Conservation (phyloP, 2,797 vertebrate species). For the Ctenochaetus hawaiiensis region DNA sequence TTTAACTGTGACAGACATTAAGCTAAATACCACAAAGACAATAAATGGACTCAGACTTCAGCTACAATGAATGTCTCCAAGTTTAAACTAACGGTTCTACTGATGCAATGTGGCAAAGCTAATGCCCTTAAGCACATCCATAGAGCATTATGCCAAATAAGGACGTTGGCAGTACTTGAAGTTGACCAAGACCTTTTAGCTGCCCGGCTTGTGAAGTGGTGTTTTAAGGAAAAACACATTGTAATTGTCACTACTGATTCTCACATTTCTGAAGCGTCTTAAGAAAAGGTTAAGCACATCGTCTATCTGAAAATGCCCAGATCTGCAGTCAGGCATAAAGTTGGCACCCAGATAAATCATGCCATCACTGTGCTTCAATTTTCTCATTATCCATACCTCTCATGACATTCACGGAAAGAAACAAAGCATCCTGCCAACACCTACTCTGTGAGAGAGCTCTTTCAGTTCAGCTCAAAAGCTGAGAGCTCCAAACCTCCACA, state of each 20-base stretch:
- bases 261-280: constrained; percentile 65
- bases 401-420: constrained; percentile 82
- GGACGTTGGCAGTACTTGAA: constrained; percentile 66
- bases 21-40: constrained; percentile 73
- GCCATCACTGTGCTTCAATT: constrained; percentile 75
- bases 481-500: constrained; percentile 85
- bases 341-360: constrained; percentile 74
- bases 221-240: constrained; percentile 77
- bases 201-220: constrained; percentile 65
- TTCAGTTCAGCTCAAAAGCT: constrained; percentile 83
- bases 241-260: constrained; percentile 80
- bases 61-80: constrained; percentile 64
- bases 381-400: constrained; percentile 81
- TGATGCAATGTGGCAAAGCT: constrained; percentile 69
- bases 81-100: constrained; percentile 61
- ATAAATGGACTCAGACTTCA: constrained; percentile 62
- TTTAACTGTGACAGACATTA: constrained; percentile 66
- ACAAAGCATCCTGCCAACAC: constrained; percentile 85
- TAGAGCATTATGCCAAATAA: constrained; percentile 72
- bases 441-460: constrained; percentile 84
- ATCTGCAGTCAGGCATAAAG: constrained; percentile 70
- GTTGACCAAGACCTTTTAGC: constrained; percentile 84
- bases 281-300: constrained; percentile 86
- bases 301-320: constrained; percentile 71
- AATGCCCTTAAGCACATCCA: constrained; percentile 67